Conservation (phyloP, 2,113 vertebrate genomes). For the Lasiurus cinereus region DNA sequence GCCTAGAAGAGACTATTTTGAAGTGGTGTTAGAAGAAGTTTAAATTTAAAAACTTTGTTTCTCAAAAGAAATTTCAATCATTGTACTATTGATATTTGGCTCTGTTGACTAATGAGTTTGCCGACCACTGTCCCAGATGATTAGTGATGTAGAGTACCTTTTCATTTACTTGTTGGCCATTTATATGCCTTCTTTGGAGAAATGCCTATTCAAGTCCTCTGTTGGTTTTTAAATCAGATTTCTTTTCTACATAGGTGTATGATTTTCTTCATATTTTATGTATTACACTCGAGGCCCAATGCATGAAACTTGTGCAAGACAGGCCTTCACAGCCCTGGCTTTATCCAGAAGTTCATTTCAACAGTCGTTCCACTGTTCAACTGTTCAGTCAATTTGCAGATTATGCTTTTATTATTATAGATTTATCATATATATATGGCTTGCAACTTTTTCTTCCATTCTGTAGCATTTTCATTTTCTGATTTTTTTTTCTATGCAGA, state of each 20-base stretch:
- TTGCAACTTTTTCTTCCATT: not conserved
- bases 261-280: not conserved
- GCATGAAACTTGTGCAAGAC: too few species aligned
- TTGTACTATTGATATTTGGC: too few species aligned
- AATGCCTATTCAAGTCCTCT: not conserved
- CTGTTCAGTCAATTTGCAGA: too few species aligned
- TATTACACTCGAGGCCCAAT: not conserved
- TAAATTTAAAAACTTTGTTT: too few species aligned
- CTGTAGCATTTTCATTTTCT: slow-evolving; percentile 3
- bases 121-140: not conserved
- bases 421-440: not conserved
- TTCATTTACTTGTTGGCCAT: not conserved
- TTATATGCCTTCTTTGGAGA: not conserved
- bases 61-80: too few species aligned
- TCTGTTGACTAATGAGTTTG: too few species aligned
- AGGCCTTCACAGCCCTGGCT: too few species aligned
- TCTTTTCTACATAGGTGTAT: not conserved
- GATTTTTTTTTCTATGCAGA: not conserved
- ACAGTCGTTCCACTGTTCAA: too few species aligned
- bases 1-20: too few species aligned
- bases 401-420: too few species aligned
- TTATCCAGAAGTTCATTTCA: too few species aligned
- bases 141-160: not conserved
- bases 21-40: too few species aligned
- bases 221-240: not conserved